phyloP scores from a whole-genome alignment of 1,140 invertebrate species.

The Penaeus japonicus region DNA sequence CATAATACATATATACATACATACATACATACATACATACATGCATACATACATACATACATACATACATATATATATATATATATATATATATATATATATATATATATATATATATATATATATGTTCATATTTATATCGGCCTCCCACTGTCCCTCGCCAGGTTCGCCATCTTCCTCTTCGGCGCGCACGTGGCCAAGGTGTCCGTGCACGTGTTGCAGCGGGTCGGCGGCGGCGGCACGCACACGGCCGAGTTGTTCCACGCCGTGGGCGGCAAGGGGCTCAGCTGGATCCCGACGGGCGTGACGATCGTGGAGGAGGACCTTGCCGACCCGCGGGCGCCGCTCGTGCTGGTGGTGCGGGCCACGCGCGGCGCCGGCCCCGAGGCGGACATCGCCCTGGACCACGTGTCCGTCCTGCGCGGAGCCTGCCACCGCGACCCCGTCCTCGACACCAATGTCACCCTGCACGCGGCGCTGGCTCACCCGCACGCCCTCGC shows the following conservation, averaged over 20 bases:
- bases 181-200: neutral
- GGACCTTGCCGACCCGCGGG: constrained; percentile 24
- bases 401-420: constrained; percentile 44
- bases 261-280: constrained; percentile 37
- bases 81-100: no score
- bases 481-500: constrained; percentile 11
- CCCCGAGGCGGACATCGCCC: constrained; percentile 52
- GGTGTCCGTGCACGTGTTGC: constrained; percentile 38
- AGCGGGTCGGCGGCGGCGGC: neutral
- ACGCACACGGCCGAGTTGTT: constrained; percentile 25
- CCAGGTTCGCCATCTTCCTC: no score
- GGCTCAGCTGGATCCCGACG: constrained; percentile 50
- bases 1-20: no score
- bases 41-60: no score
- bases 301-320: constrained; percentile 17
- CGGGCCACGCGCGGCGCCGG: constrained; percentile 39
- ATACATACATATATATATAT: no score
- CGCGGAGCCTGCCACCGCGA: constrained; percentile 30
- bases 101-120: no score
- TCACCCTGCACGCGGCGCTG: constrained; percentile 9
- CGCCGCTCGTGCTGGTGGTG: constrained; percentile 47
- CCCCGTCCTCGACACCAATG: neutral
- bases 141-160: no score
- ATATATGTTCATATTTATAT: no score
- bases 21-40: no score